Percentiles rank a stretch among this genome's conserved stretches.
These are phyloP conservation scores for Plebejus anna DNA, from an alignment of 2,888 invertebrate species.

Conservation along the genomic window DNA sequence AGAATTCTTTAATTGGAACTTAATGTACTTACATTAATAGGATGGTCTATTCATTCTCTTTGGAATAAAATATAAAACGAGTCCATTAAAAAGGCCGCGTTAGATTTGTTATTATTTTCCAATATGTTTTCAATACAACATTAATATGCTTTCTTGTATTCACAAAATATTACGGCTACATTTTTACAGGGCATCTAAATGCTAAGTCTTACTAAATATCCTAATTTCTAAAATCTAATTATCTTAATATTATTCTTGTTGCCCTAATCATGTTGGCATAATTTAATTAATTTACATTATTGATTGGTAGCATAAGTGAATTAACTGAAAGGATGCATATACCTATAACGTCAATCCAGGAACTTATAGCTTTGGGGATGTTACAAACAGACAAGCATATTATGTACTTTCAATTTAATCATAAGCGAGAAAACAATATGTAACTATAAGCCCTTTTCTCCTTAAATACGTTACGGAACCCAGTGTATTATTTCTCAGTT, in stretches of 20 bases:
- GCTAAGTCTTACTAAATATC: too few relatives aligned
- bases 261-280: background rate
- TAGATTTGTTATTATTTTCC: background rate
- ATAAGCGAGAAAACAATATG: background rate
- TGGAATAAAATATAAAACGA: background rate
- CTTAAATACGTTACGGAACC: slow-evolving; percentile 7
- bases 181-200: too few relatives aligned
- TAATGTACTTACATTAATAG: slow-evolving; percentile 19
- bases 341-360: background rate
- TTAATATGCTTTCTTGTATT: too few relatives aligned
- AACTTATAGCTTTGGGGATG: background rate
- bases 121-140: too few relatives aligned
- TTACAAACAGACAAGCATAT: background rate
- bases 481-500: slow-evolving; percentile 26
- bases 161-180: too few relatives aligned
- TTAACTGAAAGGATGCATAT: background rate
- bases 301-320: background rate
- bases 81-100: background rate
- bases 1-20: slow-evolving; percentile 14
- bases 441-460: background rate
- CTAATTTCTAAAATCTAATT: too few relatives aligned
- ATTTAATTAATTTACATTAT: background rate
- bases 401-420: too few relatives aligned
- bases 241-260: background rate
- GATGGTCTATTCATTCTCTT: background rate